Percentiles rank a stretch among this genome's conserved stretches.
Evolutionary conservation across 2,888 invertebrate species (phyloP).

Genomic region (Drosophila acutilabella): DNA sequence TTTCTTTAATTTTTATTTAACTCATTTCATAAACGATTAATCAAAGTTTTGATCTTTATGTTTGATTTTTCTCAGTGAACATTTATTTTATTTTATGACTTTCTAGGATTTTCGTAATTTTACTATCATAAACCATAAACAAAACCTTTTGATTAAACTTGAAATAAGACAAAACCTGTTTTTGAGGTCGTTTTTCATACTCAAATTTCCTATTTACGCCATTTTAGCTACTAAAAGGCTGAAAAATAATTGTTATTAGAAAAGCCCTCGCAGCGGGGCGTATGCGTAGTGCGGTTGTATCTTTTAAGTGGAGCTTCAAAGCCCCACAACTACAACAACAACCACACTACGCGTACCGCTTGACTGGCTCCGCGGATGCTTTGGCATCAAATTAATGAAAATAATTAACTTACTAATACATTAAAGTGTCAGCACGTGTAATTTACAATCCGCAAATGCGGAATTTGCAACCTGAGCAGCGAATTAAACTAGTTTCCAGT

Average conservation of each 20-base stretch:
- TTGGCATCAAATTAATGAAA: conserved; percentile 34
- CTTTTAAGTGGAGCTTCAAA: conserved; percentile 11
- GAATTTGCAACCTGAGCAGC: not conserved
- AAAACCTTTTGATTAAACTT: too few species aligned
- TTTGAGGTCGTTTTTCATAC: too few species aligned
- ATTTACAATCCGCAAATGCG: not conserved
- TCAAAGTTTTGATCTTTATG: too few species aligned
- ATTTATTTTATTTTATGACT: too few species aligned
- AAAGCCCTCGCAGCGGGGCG: conserved; percentile 20
- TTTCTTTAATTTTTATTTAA: too few species aligned
- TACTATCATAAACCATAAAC: too few species aligned
- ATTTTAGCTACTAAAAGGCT: not conserved
- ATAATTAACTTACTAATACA: conserved; percentile 31
- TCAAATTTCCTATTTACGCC: not conserved
- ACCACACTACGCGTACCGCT: not conserved
- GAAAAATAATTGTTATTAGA: conserved; percentile 2
- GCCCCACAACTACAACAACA: not conserved
- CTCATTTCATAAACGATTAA: too few species aligned
- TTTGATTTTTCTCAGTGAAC: too few species aligned
- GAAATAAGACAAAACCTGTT: too few species aligned
- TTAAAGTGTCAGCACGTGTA: conserved; percentile 10
- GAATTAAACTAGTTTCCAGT: not conserved
- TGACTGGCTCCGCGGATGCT: conserved; percentile 1
- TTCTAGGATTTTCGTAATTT: too few species aligned
- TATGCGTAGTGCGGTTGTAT: conserved; percentile 14